Conservation (phyloP, 2,113 vertebrate species). For the Vicugna pacos region DNA sequence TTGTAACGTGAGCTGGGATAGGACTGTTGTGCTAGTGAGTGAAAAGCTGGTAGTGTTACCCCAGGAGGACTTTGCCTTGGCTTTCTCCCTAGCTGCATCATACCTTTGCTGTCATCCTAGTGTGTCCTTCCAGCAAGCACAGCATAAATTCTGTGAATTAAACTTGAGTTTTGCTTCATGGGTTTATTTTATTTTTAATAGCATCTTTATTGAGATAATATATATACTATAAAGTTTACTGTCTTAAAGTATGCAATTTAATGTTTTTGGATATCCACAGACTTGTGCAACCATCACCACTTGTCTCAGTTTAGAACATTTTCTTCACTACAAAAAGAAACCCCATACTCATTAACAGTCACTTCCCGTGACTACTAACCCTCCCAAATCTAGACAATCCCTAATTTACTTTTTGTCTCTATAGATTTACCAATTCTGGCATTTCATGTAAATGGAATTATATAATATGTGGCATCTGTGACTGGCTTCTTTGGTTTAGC, state of each 20-base stretch:
- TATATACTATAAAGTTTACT: not conserved
- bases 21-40: not conserved
- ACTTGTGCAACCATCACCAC: not conserved
- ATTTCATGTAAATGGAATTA: not conserved
- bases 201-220: conserved; percentile 11
- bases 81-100: not conserved
- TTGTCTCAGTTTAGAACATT: conserved; percentile 12
- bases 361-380: not conserved
- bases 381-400: not conserved
- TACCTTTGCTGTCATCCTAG: not conserved
- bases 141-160: conserved; percentile 25
- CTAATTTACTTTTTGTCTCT: not conserved
- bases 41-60: not conserved
- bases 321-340: conserved; percentile 20
- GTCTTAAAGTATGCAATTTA: not conserved
- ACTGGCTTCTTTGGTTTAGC: not conserved
- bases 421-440: not conserved
- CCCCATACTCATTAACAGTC: not conserved
- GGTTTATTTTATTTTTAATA: conserved; percentile 16
- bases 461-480: not conserved
- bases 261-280: conserved; percentile 5
- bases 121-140: not conserved
- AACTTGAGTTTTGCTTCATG: conserved; percentile 30
- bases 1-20: not conserved
- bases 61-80: not conserved